Percentiles rank a stretch among this genome's conserved stretches.
These are phyloP conservation scores for Lepilemur ruficaudatus DNA, from an alignment of 2,797 vertebrate genomes.

Conservation along the genomic window DNA sequence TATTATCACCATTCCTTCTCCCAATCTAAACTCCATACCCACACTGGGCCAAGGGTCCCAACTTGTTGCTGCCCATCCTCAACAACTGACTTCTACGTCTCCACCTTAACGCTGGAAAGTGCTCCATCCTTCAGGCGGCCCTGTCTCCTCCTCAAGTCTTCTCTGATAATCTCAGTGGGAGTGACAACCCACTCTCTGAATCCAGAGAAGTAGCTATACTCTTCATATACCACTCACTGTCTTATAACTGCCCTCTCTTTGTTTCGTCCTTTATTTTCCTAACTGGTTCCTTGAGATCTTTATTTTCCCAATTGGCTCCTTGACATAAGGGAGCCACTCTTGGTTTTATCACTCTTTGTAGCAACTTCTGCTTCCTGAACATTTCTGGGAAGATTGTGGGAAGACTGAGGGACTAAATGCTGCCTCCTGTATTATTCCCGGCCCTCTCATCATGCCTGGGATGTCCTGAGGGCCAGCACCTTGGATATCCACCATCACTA, in stretches of 20 bases:
- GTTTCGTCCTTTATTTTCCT: neutral
- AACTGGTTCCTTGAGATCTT: neutral
- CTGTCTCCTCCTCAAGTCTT: neutral
- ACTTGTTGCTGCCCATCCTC: no score
- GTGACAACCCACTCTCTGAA: neutral
- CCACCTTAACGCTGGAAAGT: neutral
- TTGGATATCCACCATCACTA: neutral
- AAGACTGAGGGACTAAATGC: neutral
- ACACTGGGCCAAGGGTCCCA: neutral
- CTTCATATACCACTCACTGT: neutral
- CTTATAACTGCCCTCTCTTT: neutral
- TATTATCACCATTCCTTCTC: neutral
- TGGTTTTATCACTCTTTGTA: neutral
- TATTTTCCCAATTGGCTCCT: neutral
- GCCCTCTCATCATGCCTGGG: no score
- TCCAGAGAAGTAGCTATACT: neutral
- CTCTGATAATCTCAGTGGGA: neutral
- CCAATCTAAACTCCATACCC: neutral
- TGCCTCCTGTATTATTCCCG: neutral
- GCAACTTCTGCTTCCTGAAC: slow-evolving; percentile 1
- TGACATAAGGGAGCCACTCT: neutral
- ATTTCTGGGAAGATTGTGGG: neutral
- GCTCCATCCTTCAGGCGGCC: neutral
- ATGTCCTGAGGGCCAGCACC: neutral
- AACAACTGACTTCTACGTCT: neutral